Evolutionary conservation across 1,140 invertebrate genomes (phyloP).

Genomic region (silkworm (Bombyx mori)): ASM3026992v2 NC_085129.1:19575501-19576000

Average conservation of each 20-base stretch:
- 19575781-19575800: constrained; percentile 28
- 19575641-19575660: constrained; percentile 69
- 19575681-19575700: constrained; percentile 65
- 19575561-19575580: constrained; percentile 45
- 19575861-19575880: too few species aligned
- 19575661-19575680: constrained; percentile 59
- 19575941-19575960: too few species aligned
- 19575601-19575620: constrained; percentile 59
- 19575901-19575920: too few species aligned
- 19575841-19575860: too few species aligned
- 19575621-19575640: constrained; percentile 67
- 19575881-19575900: too few species aligned
- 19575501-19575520: too few species aligned
- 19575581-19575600: constrained; percentile 52
- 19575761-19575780: constrained; percentile 46
- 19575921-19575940: too few species aligned
- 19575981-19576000: too few species aligned
- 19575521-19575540: too few species aligned
- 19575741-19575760: constrained; percentile 52
- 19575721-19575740: constrained; percentile 44
- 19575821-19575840: too few species aligned
- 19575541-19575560: constrained; percentile 34
- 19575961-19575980: too few species aligned
- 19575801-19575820: constrained; percentile 16
- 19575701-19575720: constrained; percentile 64